A percentile compares a stretch with the other conserved stretches of the same genome.
These are phyloP conservation scores for Scalopus aquaticus DNA, from an alignment of 2,113 vertebrate species.

Conservation along the genomic window DNA sequence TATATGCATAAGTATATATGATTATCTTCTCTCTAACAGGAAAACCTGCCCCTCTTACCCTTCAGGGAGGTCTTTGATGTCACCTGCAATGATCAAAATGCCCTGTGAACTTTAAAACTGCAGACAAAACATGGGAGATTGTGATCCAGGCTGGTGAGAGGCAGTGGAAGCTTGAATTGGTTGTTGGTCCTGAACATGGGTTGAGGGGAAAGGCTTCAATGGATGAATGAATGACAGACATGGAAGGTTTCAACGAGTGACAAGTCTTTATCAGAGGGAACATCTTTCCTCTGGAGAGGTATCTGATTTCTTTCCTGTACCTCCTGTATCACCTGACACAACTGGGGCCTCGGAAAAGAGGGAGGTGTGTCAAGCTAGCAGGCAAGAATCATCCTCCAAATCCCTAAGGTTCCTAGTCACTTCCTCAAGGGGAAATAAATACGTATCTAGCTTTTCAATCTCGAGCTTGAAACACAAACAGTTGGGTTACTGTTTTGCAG, in stretches of 20 bases:
- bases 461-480: constrained; percentile 49
- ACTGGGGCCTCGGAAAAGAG: background rate
- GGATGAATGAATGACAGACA: no score
- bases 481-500: constrained; percentile 33
- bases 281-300: background rate
- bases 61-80: background rate
- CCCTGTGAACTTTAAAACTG: background rate
- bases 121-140: background rate
- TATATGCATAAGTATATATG: background rate
- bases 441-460: background rate
- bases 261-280: background rate
- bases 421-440: constrained; percentile 48
- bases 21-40: background rate
- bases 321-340: background rate
- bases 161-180: background rate
- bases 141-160: background rate
- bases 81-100: background rate
- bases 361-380: background rate
- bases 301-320: background rate
- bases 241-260: background rate
- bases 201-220: background rate
- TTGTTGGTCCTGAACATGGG: background rate
- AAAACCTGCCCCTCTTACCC: background rate
- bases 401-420: background rate
- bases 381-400: background rate